These are phyloP conservation scores for Tylochromis polylepis DNA, from an alignment of 2,113 vertebrate genomes.

Conservation along the genomic window DNA sequence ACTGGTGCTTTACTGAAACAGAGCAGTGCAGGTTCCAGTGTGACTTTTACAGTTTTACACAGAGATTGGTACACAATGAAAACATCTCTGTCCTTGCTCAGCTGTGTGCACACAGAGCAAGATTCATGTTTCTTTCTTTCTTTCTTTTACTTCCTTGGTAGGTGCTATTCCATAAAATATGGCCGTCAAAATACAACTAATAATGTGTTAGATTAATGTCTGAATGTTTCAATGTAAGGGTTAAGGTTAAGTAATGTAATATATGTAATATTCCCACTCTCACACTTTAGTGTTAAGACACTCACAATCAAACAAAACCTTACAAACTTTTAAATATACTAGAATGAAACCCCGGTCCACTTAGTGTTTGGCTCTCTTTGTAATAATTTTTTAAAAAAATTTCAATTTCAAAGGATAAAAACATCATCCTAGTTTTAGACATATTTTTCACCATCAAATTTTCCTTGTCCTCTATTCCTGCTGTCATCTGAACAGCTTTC, in stretches of 20 bases:
- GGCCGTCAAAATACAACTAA: background rate
- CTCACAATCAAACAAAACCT: background rate
- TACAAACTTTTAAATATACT: background rate
- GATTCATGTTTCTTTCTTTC: background rate
- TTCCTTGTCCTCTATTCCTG: background rate
- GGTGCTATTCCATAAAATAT: background rate
- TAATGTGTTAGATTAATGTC: background rate
- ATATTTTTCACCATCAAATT: conserved; percentile 19
- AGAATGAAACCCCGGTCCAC: background rate
- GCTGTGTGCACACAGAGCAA: background rate
- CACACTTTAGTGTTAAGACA: background rate
- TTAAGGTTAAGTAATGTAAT: background rate
- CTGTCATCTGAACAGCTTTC: background rate
- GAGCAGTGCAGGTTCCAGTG: background rate
- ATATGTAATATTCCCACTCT: background rate
- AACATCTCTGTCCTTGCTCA: background rate
- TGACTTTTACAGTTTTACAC: background rate
- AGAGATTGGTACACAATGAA: background rate
- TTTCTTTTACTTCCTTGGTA: background rate
- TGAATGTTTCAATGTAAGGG: background rate
- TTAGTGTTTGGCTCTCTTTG: background rate
- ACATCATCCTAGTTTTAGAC: background rate
- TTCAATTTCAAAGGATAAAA: background rate
- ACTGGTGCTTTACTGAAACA: background rate
- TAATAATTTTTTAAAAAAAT: background rate